These are phyloP conservation scores for Pilophorus perplexus DNA, from an alignment of 2,888 invertebrate genomes.

Conservation along the genomic window DNA sequence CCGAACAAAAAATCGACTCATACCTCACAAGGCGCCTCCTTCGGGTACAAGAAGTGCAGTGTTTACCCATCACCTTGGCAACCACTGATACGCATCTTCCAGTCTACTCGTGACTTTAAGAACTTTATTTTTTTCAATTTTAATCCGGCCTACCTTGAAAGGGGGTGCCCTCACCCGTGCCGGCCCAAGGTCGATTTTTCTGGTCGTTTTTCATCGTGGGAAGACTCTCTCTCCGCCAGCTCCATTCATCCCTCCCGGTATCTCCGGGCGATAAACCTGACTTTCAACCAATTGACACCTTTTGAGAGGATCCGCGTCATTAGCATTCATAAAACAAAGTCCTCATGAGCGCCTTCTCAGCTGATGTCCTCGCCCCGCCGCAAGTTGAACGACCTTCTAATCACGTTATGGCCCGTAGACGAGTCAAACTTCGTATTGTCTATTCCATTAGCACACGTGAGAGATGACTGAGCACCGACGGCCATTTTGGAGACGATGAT, in stretches of 20 bases:
- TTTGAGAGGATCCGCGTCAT: slow-evolving; percentile 1
- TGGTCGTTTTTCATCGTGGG: slow-evolving; percentile 22
- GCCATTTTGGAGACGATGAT: too few species aligned
- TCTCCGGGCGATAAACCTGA: slow-evolving; percentile 6
- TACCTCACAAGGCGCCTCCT: slow-evolving; percentile 29
- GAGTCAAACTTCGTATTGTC: too few species aligned
- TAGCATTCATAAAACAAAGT: slow-evolving; percentile 17
- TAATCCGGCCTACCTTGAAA: slow-evolving; percentile 24
- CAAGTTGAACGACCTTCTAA: slow-evolving; percentile 16
- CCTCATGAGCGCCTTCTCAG: slow-evolving; percentile 8
- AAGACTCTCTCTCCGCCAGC: neutral
- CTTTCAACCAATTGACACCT: slow-evolving; percentile 13
- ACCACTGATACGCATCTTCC: slow-evolving; percentile 18
- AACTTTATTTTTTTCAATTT: slow-evolving; percentile 12
- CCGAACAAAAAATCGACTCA: slow-evolving; percentile 18
- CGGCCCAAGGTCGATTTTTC: slow-evolving; percentile 15
- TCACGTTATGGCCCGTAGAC: too few species aligned
- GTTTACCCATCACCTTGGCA: slow-evolving; percentile 25
- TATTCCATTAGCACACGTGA: too few species aligned
- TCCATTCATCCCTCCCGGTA: slow-evolving; percentile 14
- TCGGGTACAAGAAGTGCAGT: slow-evolving; percentile 6
- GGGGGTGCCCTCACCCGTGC: neutral
- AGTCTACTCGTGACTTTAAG: slow-evolving; percentile 5
- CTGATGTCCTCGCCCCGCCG: neutral
- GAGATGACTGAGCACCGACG: too few species aligned